Evolutionary conservation across 2,797 vertebrate species (phyloP), one percentile per base, ranked within the genome.

Genomic region (Hylomyscus alleni): DNA sequence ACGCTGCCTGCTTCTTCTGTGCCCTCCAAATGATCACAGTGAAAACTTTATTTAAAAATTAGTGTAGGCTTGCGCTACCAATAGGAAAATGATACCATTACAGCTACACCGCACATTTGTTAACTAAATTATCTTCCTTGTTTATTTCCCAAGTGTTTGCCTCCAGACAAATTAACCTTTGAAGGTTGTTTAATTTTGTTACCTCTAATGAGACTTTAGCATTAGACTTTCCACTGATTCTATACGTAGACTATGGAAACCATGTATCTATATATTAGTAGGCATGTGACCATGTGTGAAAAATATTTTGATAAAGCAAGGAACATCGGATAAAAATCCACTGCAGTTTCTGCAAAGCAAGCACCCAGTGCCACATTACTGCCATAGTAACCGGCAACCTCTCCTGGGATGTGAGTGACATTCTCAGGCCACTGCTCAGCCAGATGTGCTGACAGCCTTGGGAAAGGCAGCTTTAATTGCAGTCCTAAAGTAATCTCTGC

Each of bases 351-450:
- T 19, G 17, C n/a, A 69, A 91, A 95, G 37, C 81, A 93, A 77
- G 31, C 31, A 50, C 65, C 54, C 24, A 10, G 6, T 40, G 52
- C 80, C 47, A 34, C 1, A 0, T 58, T 29, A 14, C 47, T 88
- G 65, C 13, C 29, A 52, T 6, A 37, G 24, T 54, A 91, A 84
- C 56, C 31, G 65, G n/a, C 89, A 97, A 94, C 84, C n/a, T 24
- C 85, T 93, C 86, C 85, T 94, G 87, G 52, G 89, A 95, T 77
- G 17, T 94, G 26, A 97, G 37, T 92, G 89, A 73, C 54, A 83
- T 94, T 97, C 97, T 95, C 94, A 97, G 92, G 92, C 75, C 24
- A 4, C 65, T 91, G 40, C 47, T 93, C 62, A 87, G n/a, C 82
- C 90, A 77, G 37, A 24, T 52, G 17, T 97, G 93, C 90, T 77